A percentile compares a stretch with the other conserved stretches of the same genome.
Conservation (phyloP, 2,797 vertebrate species). For the Periophthalmus magnuspinnatus region DNA sequence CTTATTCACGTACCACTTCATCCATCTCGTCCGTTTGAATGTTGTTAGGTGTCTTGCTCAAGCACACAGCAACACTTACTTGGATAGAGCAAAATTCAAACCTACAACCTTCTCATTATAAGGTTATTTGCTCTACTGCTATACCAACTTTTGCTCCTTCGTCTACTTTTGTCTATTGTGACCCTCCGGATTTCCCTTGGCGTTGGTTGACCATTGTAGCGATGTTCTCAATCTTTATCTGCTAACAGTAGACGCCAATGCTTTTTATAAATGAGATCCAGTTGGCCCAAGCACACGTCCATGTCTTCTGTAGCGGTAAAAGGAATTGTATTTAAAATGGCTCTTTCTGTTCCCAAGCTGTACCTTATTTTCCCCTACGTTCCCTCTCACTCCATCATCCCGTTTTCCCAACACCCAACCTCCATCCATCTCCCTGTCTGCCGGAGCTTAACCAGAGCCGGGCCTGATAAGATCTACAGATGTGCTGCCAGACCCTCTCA, state of each 20-base stretch:
- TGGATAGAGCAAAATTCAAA: no score
- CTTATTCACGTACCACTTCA: no score
- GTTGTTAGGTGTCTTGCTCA: no score
- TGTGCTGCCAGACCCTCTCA: constrained; percentile 57
- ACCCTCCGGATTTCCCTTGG: no score
- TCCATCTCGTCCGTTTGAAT: no score
- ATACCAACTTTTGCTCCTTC: no score
- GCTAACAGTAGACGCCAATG: neutral
- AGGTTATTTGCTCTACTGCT: no score
- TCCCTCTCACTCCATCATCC: constrained; percentile 32
- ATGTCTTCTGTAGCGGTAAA: neutral
- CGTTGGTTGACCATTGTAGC: neutral
- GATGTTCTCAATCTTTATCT: neutral
- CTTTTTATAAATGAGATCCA: neutral
- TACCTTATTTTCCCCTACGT: neutral
- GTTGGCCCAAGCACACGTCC: neutral
- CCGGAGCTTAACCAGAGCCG: constrained; percentile 57
- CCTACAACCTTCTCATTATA: no score
- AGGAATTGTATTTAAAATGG: constrained; percentile 1
- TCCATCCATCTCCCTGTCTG: constrained; percentile 52
- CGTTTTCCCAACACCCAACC: constrained; percentile 27
- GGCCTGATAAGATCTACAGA: constrained; percentile 69
- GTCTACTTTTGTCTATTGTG: no score
- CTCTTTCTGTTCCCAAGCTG: neutral
- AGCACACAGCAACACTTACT: no score